Conservation (phyloP, 1,140 invertebrate genomes). For the Zophobas morio region DNA sequence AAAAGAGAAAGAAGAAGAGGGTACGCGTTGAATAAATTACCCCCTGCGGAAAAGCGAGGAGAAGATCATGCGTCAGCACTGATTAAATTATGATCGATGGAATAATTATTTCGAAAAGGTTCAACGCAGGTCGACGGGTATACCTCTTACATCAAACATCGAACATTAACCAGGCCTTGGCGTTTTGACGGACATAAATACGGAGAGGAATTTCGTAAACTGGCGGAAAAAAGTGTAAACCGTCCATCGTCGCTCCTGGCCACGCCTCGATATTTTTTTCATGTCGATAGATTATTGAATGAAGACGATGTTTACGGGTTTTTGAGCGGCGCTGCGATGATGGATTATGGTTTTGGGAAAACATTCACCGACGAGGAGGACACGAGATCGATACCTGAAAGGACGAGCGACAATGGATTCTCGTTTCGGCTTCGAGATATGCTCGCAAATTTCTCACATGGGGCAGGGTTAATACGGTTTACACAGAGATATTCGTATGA, state of each 20-base stretch:
- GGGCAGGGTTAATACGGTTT: too few relatives aligned
- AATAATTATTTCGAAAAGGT: background rate
- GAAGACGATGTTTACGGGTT: background rate
- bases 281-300: slow-evolving; percentile 17
- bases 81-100: slow-evolving; percentile 24
- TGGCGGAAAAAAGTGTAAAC: slow-evolving; percentile 24
- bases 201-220: slow-evolving; percentile 29
- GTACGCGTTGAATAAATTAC: background rate
- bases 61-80: slow-evolving; percentile 3
- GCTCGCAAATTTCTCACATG: too few relatives aligned
- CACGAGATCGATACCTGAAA: background rate
- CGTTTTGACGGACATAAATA: slow-evolving; percentile 25
- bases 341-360: background rate
- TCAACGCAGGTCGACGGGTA: background rate
- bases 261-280: slow-evolving; percentile 32
- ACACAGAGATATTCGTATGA: too few relatives aligned
- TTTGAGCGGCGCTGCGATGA: background rate
- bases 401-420: background rate
- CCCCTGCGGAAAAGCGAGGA: background rate
- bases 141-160: background rate
- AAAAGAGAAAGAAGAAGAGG: too few relatives aligned
- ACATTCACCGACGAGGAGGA: background rate
- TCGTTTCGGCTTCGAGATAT: background rate
- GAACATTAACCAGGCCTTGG: slow-evolving; percentile 30
- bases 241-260: background rate